Evolutionary conservation across 2,888 invertebrate species (phyloP).

Genomic region (Hirtodrosophila trivittata): DNA sequence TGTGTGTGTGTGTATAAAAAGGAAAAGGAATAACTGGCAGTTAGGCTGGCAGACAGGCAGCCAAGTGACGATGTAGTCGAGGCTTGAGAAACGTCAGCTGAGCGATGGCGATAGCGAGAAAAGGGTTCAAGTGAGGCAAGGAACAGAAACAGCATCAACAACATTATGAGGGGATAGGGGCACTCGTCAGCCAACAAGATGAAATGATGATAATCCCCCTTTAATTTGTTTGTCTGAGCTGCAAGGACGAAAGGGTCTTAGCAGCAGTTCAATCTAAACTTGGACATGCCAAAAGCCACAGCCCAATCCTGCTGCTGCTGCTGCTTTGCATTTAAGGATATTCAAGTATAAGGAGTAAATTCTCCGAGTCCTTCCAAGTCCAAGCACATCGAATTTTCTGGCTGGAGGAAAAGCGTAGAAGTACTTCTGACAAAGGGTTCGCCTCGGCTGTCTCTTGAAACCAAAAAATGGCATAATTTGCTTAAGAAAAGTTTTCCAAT

Average conservation of each 20-base stretch:
- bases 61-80: slow-evolving; percentile 52
- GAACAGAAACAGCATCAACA: slow-evolving; percentile 2
- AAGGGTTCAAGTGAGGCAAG: slow-evolving; percentile 47
- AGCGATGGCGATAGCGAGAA: slow-evolving; percentile 45
- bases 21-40: slow-evolving; percentile 18
- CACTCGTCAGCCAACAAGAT: slow-evolving; percentile 44
- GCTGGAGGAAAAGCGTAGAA: slow-evolving; percentile 46
- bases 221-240: slow-evolving; percentile 66
- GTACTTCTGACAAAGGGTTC: slow-evolving; percentile 39
- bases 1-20: background rate
- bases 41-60: slow-evolving; percentile 24
- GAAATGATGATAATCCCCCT: slow-evolving; percentile 71
- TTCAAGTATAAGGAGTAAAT: slow-evolving; percentile 26
- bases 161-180: slow-evolving; percentile 1
- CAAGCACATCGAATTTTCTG: slow-evolving; percentile 49
- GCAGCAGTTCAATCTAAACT: slow-evolving; percentile 15
- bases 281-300: slow-evolving; percentile 23
- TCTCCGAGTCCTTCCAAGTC: background rate
- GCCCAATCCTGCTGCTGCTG: slow-evolving; percentile 32
- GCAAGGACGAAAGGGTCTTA: slow-evolving; percentile 57
- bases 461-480: slow-evolving; percentile 71
- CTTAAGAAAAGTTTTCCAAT: slow-evolving; percentile 80
- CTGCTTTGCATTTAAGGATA: slow-evolving; percentile 47
- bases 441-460: background rate
- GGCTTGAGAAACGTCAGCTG: slow-evolving; percentile 78